Evolutionary conservation across 1,140 invertebrate species (phyloP).

Genomic region (Camponotus vicinus): DNA sequence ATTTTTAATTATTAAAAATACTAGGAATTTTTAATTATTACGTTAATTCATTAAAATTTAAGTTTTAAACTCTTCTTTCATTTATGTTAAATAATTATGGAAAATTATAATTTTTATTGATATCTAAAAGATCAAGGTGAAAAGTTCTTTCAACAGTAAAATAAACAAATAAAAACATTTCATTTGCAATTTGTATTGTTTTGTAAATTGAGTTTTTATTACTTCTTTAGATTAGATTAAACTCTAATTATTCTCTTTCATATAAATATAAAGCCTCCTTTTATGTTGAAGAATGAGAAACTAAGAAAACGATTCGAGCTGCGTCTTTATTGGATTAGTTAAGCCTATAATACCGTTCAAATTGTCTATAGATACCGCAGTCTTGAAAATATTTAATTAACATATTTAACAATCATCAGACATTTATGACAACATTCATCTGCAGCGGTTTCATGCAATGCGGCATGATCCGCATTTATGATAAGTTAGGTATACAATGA

Average conservation of each 20-base stretch:
- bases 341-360: not conserved
- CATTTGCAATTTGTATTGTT: not conserved
- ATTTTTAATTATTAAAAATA: too few species aligned
- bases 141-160: not conserved
- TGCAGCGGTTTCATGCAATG: not conserved
- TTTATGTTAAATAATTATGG: too few species aligned
- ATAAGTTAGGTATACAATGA: not conserved
- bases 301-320: not conserved
- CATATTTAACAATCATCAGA: conserved; percentile 14
- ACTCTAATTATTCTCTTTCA: not conserved
- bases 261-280: not conserved
- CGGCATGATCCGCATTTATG: not conserved
- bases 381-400: conserved; percentile 42
- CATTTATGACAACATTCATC: conserved; percentile 41
- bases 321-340: conserved; percentile 11
- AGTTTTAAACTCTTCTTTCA: too few species aligned
- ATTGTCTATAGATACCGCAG: not conserved
- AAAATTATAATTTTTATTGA: too few species aligned
- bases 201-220: not conserved
- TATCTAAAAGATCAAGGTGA: too few species aligned
- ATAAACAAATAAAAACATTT: not conserved
- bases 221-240: not conserved
- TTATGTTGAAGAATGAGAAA: not conserved
- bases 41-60: too few species aligned
- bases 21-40: too few species aligned